phyloP scores from a whole-genome alignment of 2,888 invertebrate genomes.

The Lasiommata megera region DNA sequence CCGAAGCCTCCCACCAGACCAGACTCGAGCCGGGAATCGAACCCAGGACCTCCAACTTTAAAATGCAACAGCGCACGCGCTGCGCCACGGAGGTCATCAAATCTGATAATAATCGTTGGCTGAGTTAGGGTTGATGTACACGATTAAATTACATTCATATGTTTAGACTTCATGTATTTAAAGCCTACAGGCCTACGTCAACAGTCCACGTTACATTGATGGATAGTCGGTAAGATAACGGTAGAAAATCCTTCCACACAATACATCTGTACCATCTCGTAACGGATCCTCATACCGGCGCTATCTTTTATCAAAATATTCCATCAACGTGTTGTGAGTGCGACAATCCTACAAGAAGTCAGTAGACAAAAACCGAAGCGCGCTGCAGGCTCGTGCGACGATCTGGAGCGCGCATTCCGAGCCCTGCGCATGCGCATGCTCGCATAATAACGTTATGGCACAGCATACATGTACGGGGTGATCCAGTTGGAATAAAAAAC shows the following conservation, averaged over 20 bases:
- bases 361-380: constrained; percentile 14
- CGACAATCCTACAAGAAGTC: constrained; percentile 2
- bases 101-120: too few relatives aligned
- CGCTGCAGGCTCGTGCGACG: constrained; percentile 6
- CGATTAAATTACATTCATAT: too few relatives aligned
- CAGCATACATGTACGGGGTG: not conserved
- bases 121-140: too few relatives aligned
- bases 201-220: not conserved
- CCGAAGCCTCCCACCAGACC: too few relatives aligned
- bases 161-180: too few relatives aligned
- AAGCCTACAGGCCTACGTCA: not conserved
- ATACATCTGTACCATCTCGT: not conserved
- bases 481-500: not conserved
- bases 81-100: too few relatives aligned
- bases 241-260: not conserved
- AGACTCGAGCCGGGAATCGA: too few relatives aligned
- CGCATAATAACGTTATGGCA: constrained; percentile 4
- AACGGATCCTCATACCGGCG: not conserved
- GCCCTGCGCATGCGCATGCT: constrained; percentile 2
- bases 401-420: constrained; percentile 1
- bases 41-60: too few relatives aligned
- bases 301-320: constrained; percentile 20
- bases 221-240: not conserved
- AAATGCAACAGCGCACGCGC: too few relatives aligned
- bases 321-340: constrained; percentile 16